Base-by-base conservation (phyloP, 2,113 vertebrate genomes). In the Mesitornis unicolor region DNA sequence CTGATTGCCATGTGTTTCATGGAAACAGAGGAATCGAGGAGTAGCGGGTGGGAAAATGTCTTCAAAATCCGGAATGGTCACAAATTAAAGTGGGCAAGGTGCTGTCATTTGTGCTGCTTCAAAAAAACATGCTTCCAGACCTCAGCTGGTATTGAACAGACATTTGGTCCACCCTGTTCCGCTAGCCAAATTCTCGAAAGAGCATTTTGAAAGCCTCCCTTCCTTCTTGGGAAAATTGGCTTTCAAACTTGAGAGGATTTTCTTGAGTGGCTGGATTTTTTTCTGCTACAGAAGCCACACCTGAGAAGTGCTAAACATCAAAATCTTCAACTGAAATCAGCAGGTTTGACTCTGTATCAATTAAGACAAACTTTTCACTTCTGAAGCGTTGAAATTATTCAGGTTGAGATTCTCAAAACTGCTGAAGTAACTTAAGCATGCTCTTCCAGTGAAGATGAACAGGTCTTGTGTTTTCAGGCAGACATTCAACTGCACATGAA, bases 1-100 rank as follows among this genome's bases (percentile, higher is more conserved):
- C n/a, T 73, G 16, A 19, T 50, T n/a, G 15, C 25, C 13, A 1
- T 29, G 24, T 0, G 1, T 77, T 94, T 90, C 1, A 4, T 24
- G 10, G 8, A 3, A 25, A 83, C 9, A 80, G 21, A 50, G 24
- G 5, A 60, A 61, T 10, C 20, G 14, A 61, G 29, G 45, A 42
- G 25, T 48, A 6, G 9, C 68, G 5, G 5, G 29, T 35, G 13
- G 33, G 11, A 86, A 92, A 73, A 53, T 1, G 1, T 59, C 60
- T 87, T 79, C 18, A 75, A 82, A 93, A 67, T 80, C 2, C 7
- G 2, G 19, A 84, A 86, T 40, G 31, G 28, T 2, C 24, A 68
- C 33, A 67, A 50, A 59, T 57, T 21, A 48, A 77, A 84, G 13
- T 19, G 7, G 22, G 11, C 10, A 92, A 57, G 35, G 40, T 40